Conservation (phyloP, 1,140 invertebrate species). For the Apis florea region DNA sequence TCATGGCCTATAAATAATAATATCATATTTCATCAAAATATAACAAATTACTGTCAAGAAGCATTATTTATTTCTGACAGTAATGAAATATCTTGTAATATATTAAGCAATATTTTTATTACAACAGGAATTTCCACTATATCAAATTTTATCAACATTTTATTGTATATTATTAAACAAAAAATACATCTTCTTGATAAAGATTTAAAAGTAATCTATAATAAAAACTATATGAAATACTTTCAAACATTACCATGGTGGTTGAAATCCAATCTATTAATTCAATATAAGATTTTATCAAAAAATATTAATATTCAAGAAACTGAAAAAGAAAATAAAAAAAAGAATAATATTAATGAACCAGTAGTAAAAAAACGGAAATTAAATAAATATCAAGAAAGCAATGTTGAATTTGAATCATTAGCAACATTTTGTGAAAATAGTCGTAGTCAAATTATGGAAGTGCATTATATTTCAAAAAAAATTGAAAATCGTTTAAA, state of each 20-base stretch:
- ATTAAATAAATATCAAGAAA: conserved; percentile 19
- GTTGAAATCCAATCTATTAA: conserved; percentile 73
- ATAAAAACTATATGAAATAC: conserved; percentile 73
- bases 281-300: conserved; percentile 36
- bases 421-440: conserved; percentile 57
- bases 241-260: conserved; percentile 76
- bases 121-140: conserved; percentile 59
- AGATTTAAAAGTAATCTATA: conserved; percentile 73
- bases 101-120: conserved; percentile 71
- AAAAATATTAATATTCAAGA: conserved; percentile 41
- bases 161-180: conserved; percentile 70
- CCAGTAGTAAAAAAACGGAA: conserved; percentile 52
- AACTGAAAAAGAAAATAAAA: conserved; percentile 7
- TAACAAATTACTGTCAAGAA: conserved; percentile 69
- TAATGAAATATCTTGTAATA: conserved; percentile 59
- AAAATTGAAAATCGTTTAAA: conserved; percentile 68
- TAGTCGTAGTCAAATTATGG: conserved; percentile 47
- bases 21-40: conserved; percentile 57
- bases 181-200: conserved; percentile 67
- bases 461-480: conserved; percentile 57
- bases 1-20: conserved; percentile 72
- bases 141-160: conserved; percentile 70
- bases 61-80: conserved; percentile 61
- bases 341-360: conserved; percentile 32
- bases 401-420: conserved; percentile 33